phyloP scores from a whole-genome alignment of 2,797 vertebrate genomes.

The Peromyscus melanophrys region DNA sequence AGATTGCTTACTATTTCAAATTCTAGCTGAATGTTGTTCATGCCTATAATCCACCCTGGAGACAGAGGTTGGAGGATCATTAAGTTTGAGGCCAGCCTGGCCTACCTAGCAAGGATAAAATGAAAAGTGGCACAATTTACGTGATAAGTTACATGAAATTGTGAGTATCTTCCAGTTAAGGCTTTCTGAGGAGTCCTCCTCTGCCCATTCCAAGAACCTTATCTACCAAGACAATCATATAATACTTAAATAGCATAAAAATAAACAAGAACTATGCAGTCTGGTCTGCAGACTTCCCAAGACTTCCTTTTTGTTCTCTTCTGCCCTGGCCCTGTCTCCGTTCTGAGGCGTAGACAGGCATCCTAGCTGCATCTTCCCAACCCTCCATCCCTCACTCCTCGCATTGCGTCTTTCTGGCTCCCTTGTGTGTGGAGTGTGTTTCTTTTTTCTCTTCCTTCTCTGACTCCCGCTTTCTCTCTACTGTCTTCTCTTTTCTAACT shows the following conservation, averaged over 20 bases:
- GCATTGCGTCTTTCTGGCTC: neutral
- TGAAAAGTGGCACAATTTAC: neutral
- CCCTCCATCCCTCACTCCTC: neutral
- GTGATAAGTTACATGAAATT: neutral
- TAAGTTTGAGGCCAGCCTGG: neutral
- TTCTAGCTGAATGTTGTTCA: neutral
- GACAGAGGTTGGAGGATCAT: neutral
- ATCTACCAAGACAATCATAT: neutral
- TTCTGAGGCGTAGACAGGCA: neutral
- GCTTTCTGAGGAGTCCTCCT: neutral
- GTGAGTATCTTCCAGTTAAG: neutral
- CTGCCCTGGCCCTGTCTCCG: neutral
- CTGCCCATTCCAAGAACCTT: neutral
- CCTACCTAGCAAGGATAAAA: neutral
- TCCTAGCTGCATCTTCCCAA: neutral
- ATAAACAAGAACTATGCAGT: neutral
- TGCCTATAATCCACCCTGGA: neutral
- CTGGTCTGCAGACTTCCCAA: neutral
- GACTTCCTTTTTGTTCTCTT: neutral
- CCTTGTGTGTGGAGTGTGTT: neutral
- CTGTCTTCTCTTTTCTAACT: neutral
- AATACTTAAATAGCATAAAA: neutral
- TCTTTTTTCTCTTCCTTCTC: slow-evolving; percentile 2
- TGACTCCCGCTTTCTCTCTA: neutral
- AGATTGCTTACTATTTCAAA: neutral